A percentile compares a stretch with the other conserved stretches of the same genome.
These are phyloP conservation scores for Trichomalopsis sarcophagae DNA, from an alignment of 1,140 invertebrate genomes.

Conservation along the genomic window DNA sequence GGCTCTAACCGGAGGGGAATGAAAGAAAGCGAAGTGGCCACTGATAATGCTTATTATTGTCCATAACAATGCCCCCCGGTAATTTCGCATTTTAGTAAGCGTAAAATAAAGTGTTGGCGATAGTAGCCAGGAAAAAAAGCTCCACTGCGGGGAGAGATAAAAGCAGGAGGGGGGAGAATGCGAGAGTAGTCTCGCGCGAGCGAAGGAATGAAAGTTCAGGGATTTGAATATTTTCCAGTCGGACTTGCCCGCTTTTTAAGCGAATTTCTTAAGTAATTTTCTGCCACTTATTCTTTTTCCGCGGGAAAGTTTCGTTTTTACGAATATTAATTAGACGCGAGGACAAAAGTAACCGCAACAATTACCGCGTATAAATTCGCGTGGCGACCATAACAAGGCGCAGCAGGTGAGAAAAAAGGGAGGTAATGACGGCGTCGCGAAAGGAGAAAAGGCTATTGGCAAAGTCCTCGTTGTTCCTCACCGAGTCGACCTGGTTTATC, in stretches of 20 bases:
- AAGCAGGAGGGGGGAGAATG: background rate
- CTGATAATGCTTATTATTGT: conserved; percentile 23
- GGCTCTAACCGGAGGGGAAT: background rate
- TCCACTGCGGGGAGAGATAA: background rate
- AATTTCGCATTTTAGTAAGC: background rate
- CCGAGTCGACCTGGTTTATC: background rate
- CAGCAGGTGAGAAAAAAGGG: background rate
- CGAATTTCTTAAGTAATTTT: too few species aligned
- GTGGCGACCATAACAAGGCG: too few species aligned
- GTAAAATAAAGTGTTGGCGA: background rate
- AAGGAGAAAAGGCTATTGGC: background rate
- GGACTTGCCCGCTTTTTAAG: too few species aligned
- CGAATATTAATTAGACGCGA: background rate
- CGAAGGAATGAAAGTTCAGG: background rate
- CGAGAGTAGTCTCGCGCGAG: background rate
- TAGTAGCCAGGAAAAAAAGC: background rate
- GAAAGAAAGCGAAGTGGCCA: background rate
- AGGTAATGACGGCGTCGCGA: background rate
- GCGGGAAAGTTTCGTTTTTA: background rate
- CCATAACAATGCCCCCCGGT: background rate
- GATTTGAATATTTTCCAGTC: background rate
- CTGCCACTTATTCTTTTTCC: too few species aligned
- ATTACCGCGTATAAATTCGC: background rate
- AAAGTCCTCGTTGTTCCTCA: background rate
- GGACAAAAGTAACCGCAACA: background rate